A percentile compares a stretch with the other conserved stretches of the same genome.
Evolutionary conservation across 2,113 vertebrate genomes (phyloP).

Genomic region (Hemiscyllium ocellatum): DNA sequence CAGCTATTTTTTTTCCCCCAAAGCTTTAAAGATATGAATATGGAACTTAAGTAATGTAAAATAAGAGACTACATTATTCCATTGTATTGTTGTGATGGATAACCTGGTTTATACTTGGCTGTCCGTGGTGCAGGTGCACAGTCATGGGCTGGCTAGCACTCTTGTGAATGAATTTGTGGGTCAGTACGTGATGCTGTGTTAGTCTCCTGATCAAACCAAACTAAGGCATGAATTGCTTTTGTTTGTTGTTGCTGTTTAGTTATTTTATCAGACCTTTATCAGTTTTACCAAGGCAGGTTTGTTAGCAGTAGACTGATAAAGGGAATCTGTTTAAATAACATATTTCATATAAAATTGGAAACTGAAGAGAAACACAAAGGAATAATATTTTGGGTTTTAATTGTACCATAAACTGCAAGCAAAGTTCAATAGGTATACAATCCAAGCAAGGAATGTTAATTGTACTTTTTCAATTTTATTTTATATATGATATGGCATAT

Average conservation of each 20-base stretch:
- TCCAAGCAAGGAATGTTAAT: not conserved
- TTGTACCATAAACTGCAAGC: not conserved
- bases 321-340: conserved; percentile 25
- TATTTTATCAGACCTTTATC: not conserved
- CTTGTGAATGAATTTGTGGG: not conserved
- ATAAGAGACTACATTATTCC: conserved; percentile 1
- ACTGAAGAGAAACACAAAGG: not conserved
- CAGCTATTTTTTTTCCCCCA: not conserved
- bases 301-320: not conserved
- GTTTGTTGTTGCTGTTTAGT: not conserved
- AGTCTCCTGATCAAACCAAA: not conserved
- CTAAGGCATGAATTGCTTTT: not conserved
- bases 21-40: conserved; percentile 13
- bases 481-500: conserved; percentile 9
- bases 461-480: not conserved
- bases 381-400: not conserved
- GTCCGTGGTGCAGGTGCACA: not conserved
- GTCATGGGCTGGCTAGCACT: not conserved
- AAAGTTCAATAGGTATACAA: not conserved
- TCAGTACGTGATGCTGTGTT: not conserved
- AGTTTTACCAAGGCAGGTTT: not conserved
- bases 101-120: conserved; percentile 25
- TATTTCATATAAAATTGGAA: not conserved
- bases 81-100: not conserved
- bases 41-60: not conserved